These are phyloP conservation scores for Epistrophe grossulariae DNA, from an alignment of 2,888 invertebrate species.

Conservation along the genomic window DNA sequence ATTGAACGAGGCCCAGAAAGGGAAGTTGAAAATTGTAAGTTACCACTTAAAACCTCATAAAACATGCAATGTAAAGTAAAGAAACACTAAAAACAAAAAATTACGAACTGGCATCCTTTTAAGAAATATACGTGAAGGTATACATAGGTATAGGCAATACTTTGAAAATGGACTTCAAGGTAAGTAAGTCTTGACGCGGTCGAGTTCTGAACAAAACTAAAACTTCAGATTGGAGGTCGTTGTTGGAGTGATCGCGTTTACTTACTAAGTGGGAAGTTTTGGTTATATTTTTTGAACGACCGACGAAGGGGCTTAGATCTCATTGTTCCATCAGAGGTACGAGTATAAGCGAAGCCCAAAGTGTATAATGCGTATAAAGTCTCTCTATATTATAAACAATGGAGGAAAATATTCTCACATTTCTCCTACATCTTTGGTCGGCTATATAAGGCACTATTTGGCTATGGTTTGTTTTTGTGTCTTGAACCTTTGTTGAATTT, in stretches of 20 bases:
- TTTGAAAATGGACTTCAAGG: conserved; percentile 35
- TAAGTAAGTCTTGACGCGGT: conserved; percentile 73
- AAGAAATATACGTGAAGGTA: neutral
- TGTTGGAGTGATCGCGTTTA: conserved; percentile 64
- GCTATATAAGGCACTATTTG: neutral
- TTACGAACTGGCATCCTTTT: conserved; percentile 51
- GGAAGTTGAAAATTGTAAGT: conserved; percentile 31
- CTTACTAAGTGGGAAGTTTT: conserved; percentile 57
- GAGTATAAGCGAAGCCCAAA: conserved; percentile 41
- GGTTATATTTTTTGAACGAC: conserved; percentile 47
- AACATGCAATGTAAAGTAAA: conserved; percentile 9
- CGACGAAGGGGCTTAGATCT: conserved; percentile 43
- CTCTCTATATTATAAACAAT: conserved; percentile 58
- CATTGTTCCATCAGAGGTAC: conserved; percentile 49
- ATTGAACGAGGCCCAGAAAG: conserved; percentile 18
- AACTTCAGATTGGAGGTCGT: conserved; percentile 66
- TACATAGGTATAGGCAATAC: neutral
- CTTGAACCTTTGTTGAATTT: conserved; percentile 57
- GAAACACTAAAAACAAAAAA: conserved; percentile 4
- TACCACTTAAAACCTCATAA: conserved; percentile 36
- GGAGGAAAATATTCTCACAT: conserved; percentile 73
- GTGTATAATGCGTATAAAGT: conserved; percentile 65
- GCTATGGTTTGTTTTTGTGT: conserved; percentile 45
- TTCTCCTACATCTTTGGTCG: conserved; percentile 60
- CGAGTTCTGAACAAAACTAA: conserved; percentile 77